phyloP scores from a whole-genome alignment of 2,888 invertebrate species.

The Ectropis crepuscularia region DNA sequence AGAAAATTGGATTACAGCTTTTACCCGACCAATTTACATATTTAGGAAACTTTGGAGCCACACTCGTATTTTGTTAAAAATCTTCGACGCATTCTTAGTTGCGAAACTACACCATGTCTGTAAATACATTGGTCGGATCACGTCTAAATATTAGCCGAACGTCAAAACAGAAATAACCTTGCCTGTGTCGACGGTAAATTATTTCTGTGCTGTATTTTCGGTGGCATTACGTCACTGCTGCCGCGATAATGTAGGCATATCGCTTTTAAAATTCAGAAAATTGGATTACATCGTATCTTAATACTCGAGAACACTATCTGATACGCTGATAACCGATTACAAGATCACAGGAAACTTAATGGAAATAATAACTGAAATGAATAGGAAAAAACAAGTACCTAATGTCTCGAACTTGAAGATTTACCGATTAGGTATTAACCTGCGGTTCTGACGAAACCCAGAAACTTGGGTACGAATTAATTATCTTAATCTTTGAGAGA shows the following conservation, averaged over 20 bases:
- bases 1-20: constrained; percentile 43
- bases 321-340: background rate
- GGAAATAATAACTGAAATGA: background rate
- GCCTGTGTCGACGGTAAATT: constrained; percentile 26
- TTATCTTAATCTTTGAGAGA: too few species aligned
- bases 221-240: constrained; percentile 20
- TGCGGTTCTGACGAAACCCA: too few species aligned
- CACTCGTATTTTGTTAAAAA: too few species aligned
- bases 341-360: constrained; percentile 1
- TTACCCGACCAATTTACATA: too few species aligned
- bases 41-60: too few species aligned
- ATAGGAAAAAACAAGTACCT: too few species aligned
- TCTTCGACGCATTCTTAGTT: too few species aligned
- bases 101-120: too few species aligned
- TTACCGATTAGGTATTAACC: too few species aligned
- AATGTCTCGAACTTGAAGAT: too few species aligned
- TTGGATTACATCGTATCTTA: constrained; percentile 44
- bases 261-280: constrained; percentile 10
- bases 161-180: constrained; percentile 31
- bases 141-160: constrained; percentile 5
- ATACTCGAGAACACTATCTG: constrained; percentile 41
- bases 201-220: constrained; percentile 24
- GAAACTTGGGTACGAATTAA: too few species aligned
- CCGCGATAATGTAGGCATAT: constrained; percentile 20
- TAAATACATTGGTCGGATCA: background rate